Base-by-base conservation (phyloP, 2,888 invertebrate genomes). In the Allophyes oxyacanthae region DNA sequence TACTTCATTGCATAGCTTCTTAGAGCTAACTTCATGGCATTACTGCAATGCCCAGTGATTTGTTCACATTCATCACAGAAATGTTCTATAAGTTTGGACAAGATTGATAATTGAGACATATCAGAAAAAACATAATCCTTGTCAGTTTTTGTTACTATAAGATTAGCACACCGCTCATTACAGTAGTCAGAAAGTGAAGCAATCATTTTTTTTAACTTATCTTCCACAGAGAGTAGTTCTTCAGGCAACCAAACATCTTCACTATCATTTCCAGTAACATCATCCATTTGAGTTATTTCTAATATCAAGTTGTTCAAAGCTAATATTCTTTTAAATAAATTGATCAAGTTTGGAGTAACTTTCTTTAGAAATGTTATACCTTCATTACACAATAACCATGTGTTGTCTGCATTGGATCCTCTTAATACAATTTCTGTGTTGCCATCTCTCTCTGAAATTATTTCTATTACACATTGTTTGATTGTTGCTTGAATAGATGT, bases 1-100 rank as follows among this genome's bases (percentile, higher is more conserved):
- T 98, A 99, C 82, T 97, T 97, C 83, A 97, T 97, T 0, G 98
- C 98, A 95, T 98, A 97, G 62, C 96, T 96, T 88, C 98, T 97
- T 61, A 98, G 95, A 49, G 98, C 97, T 41, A 97, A 95, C 81
- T 97, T 96, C 73, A 99, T 94, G 42, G 97, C 97, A 52, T 97
- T 96, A 85, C 97, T 97, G 59, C 95, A 95, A 76, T 96, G 95
- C 2, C 97, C 97, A 77, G 97, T 96, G 43, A 97, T 95, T 67
- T 93, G 93, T 82, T 97, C 97, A 89, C 97, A 98, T 60, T 96
- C 95, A 15, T 94, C 93, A 40, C 97, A 96, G 84, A 99, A 99
- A 41, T 92, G 92, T 75, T 98, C 97, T 8, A 98, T 97, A 69
- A 97, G 95, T 58, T 95, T 94, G 0, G 97, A 96, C 55, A 99